Conservation (phyloP, 2,113 vertebrate species). For the Bombycilla garrulus region DNA sequence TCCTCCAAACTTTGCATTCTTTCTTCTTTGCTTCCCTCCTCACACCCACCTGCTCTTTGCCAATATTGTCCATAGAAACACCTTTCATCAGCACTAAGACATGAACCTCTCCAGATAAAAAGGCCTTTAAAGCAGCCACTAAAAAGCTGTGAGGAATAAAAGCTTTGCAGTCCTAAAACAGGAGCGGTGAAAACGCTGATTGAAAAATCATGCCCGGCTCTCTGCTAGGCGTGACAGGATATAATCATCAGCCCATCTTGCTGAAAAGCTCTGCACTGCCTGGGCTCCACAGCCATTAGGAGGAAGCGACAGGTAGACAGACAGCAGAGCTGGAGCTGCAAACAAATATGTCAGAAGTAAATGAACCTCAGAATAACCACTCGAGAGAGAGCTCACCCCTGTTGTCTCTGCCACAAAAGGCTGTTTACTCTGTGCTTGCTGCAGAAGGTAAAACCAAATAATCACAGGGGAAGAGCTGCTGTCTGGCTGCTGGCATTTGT, state of each 20-base stretch:
- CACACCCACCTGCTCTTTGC: neutral
- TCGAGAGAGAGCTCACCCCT: slow-evolving; percentile 55
- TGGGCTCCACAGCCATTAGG: slow-evolving; percentile 45
- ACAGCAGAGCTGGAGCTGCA: slow-evolving; percentile 25
- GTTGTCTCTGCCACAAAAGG: slow-evolving; percentile 60
- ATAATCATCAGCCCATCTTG: slow-evolving; percentile 57
- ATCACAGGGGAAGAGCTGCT: slow-evolving; percentile 32
- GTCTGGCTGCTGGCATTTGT: slow-evolving; percentile 12
- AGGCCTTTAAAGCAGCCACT: neutral
- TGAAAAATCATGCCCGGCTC: slow-evolving; percentile 58
- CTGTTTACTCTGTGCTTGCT: slow-evolving; percentile 45
- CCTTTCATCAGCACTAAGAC: neutral
- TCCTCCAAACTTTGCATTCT: neutral
- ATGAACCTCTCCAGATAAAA: neutral
- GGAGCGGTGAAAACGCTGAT: slow-evolving; percentile 48
- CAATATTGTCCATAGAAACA: neutral
- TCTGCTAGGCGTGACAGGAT: slow-evolving; percentile 20
- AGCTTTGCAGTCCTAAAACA: slow-evolving; percentile 23
- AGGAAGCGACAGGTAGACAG: slow-evolving; percentile 6
- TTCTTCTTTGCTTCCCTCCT: neutral
- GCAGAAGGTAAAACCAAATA: neutral
- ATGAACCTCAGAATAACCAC: slow-evolving; percentile 70
- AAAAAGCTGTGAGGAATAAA: neutral
- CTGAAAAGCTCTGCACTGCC: slow-evolving; percentile 52
- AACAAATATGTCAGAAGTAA: slow-evolving; percentile 69